These are phyloP conservation scores for Hypselothyrea guttata DNA, from an alignment of 2,888 invertebrate species.

Conservation along the genomic window DNA sequence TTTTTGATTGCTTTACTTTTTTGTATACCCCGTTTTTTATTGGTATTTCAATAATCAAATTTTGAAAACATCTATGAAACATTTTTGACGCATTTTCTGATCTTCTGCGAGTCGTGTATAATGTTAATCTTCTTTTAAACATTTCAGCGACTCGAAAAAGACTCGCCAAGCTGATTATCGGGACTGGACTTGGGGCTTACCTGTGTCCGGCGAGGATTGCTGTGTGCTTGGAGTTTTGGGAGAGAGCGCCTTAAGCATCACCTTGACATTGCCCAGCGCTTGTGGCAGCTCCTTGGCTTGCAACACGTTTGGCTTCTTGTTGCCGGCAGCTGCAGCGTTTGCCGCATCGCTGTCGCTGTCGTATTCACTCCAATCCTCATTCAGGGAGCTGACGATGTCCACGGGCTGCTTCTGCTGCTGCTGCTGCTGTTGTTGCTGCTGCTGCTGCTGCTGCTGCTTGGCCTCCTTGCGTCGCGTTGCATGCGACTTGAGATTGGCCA, in stretches of 20 bases:
- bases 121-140: too few species aligned
- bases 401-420: slow-evolving; percentile 23
- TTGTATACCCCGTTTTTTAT: too few species aligned
- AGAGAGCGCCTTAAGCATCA: slow-evolving; percentile 32
- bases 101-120: too few species aligned
- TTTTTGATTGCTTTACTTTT: too few species aligned
- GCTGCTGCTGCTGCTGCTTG: slow-evolving; percentile 46
- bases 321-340: slow-evolving; percentile 7
- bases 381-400: slow-evolving; percentile 76
- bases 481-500: slow-evolving; percentile 60
- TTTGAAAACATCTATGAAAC: too few species aligned
- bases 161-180: too few species aligned
- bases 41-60: too few species aligned
- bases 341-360: slow-evolving; percentile 60
- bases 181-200: too few species aligned
- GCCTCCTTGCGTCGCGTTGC: slow-evolving; percentile 69
- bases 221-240: slow-evolving; percentile 18
- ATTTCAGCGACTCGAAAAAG: too few species aligned
- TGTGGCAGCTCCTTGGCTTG: slow-evolving; percentile 23
- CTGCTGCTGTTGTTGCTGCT: slow-evolving; percentile 35
- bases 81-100: too few species aligned
- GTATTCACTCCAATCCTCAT: slow-evolving; percentile 81
- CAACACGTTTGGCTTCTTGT: slow-evolving; percentile 32
- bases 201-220: slow-evolving; percentile 35
- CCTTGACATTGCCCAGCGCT: slow-evolving; percentile 32